Percentiles rank a stretch among this genome's conserved stretches.
phyloP scores from a whole-genome alignment of 2,797 vertebrate genomes.

The Triplophysa yarkandensis region DNA sequence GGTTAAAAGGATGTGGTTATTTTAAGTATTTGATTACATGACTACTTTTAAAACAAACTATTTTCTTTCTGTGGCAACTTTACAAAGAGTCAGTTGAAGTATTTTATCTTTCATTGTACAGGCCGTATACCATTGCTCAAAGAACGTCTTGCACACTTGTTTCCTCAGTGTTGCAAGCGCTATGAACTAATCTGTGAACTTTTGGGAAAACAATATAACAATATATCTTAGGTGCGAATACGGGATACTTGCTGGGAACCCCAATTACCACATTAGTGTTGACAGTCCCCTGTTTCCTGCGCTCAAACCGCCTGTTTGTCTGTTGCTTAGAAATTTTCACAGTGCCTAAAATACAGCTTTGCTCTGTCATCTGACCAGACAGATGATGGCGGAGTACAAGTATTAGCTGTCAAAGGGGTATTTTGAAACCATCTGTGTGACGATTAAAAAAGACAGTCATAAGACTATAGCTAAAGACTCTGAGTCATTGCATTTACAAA shows the following conservation, averaged over 20 bases:
- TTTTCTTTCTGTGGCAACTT: background rate
- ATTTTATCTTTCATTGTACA: background rate
- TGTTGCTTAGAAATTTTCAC: slow-evolving; percentile 45
- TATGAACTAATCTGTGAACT: background rate
- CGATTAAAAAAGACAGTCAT: slow-evolving; percentile 60
- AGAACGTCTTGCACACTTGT: background rate
- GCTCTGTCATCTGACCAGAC: slow-evolving; percentile 69
- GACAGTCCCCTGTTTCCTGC: slow-evolving; percentile 24
- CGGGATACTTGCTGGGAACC: slow-evolving; percentile 11
- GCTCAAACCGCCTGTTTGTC: slow-evolving; percentile 18
- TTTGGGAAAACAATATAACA: slow-evolving; percentile 8
- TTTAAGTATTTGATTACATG: too few species aligned
- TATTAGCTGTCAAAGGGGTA: slow-evolving; percentile 76
- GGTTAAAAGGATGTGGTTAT: too few species aligned
- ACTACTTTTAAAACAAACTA: too few species aligned
- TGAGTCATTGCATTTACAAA: slow-evolving; percentile 21
- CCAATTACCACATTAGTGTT: slow-evolving; percentile 37
- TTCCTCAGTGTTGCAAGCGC: background rate
- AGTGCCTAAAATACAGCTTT: slow-evolving; percentile 64
- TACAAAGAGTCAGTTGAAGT: background rate
- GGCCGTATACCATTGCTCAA: background rate
- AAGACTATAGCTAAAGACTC: slow-evolving; percentile 12
- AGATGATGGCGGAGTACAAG: slow-evolving; percentile 71
- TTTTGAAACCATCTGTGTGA: slow-evolving; percentile 70
- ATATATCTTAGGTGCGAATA: slow-evolving; percentile 25